These are phyloP conservation scores for Dermatemys mawii DNA, from an alignment of 2,113 vertebrate species.

Conservation along the genomic window DNA sequence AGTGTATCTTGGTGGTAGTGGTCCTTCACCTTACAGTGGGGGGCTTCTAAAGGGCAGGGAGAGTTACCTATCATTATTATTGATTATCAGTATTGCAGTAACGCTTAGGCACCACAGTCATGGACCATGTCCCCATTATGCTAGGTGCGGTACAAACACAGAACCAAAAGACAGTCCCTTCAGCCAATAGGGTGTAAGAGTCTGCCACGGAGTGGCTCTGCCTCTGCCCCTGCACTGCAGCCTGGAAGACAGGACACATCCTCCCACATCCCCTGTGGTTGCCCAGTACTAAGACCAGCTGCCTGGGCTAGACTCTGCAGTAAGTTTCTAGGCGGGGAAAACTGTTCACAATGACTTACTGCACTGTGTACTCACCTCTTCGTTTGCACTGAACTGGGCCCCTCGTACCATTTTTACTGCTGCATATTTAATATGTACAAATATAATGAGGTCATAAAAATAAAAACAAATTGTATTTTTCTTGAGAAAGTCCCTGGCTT, in stretches of 20 bases:
- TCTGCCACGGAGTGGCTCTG: neutral
- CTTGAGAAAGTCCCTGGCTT: conserved; percentile 25
- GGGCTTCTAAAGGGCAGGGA: neutral
- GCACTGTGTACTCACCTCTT: conserved; percentile 28
- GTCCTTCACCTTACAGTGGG: neutral
- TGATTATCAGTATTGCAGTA: neutral
- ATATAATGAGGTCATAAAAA: conserved; percentile 22
- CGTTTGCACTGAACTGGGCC: neutral
- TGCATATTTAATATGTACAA: conserved; percentile 33
- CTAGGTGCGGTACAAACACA: neutral
- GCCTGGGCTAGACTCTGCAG: neutral
- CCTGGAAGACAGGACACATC: neutral
- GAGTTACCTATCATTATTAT: neutral
- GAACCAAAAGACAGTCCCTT: neutral
- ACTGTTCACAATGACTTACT: conserved; percentile 10
- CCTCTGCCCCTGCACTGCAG: neutral
- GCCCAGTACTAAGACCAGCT: rapidly evolving
- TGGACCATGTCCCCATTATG: neutral
- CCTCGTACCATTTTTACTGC: conserved; percentile 19
- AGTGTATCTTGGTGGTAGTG: neutral
- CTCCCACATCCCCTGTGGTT: neutral
- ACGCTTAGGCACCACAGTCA: neutral
- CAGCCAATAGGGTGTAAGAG: neutral
- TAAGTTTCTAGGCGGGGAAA: neutral
- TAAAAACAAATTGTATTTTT: conserved; percentile 54